Conservation (phyloP, 2,888 invertebrate species). For the Pyrrhosoma nymphula region DNA sequence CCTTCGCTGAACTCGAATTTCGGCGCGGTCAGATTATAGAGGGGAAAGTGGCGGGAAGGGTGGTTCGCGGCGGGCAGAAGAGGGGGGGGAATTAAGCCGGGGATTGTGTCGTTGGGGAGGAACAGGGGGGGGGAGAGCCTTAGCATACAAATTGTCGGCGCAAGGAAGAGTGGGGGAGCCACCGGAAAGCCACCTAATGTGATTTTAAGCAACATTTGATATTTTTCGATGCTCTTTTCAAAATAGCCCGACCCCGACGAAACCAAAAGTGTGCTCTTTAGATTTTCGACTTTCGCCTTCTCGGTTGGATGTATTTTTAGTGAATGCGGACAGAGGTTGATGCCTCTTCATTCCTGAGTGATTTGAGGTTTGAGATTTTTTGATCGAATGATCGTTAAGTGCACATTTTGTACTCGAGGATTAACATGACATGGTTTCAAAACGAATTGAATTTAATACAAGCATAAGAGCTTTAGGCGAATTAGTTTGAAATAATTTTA, state of each 20-base stretch:
- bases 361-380: too few relatives aligned
- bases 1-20: background rate
- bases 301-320: background rate
- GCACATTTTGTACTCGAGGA: too few relatives aligned
- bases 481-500: too few relatives aligned
- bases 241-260: background rate
- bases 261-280: background rate
- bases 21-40: background rate
- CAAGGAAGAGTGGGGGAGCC: too few relatives aligned
- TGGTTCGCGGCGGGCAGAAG: background rate
- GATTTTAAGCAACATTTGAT: conserved; percentile 36
- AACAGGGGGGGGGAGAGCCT: background rate
- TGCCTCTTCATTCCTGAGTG: background rate
- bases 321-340: background rate
- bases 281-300: background rate
- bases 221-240: background rate
- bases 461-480: too few relatives aligned
- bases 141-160: background rate
- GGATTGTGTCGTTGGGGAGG: background rate
- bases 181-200: background rate
- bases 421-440: too few relatives aligned
- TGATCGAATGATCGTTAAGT: too few relatives aligned
- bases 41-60: background rate
- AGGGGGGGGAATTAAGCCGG: background rate
- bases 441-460: too few relatives aligned